Evolutionary conservation across 2,888 invertebrate species (phyloP).

Genomic region (Pinctada fucata): DNA sequence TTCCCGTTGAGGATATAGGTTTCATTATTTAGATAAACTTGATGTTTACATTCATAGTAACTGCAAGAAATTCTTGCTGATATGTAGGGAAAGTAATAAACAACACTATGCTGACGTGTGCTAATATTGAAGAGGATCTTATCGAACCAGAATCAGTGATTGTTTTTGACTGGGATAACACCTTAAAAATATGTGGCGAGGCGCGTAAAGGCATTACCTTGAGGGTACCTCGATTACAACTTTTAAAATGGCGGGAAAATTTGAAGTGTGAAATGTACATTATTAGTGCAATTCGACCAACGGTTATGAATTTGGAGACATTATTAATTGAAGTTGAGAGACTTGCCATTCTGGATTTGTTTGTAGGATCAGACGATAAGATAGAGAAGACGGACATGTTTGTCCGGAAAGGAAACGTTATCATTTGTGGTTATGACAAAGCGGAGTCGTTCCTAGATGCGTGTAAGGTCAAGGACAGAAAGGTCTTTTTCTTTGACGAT

Average conservation of each 20-base stretch:
- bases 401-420: slow-evolving; percentile 48
- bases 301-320: slow-evolving; percentile 51
- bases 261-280: slow-evolving; percentile 47
- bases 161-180: slow-evolving; percentile 60
- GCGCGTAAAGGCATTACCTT: slow-evolving; percentile 32
- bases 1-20: not conserved
- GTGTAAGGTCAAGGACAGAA: not conserved
- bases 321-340: slow-evolving; percentile 51
- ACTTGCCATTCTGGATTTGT: slow-evolving; percentile 46
- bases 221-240: slow-evolving; percentile 38
- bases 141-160: slow-evolving; percentile 12
- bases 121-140: slow-evolving; percentile 5
- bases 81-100: not conserved
- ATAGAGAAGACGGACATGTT: slow-evolving; percentile 35
- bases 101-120: not conserved
- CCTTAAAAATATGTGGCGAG: slow-evolving; percentile 47
- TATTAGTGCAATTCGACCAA: slow-evolving; percentile 56
- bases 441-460: slow-evolving; percentile 53
- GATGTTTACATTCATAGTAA: not conserved
- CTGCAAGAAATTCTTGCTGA: not conserved
- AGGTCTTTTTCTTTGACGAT: slow-evolving; percentile 58
- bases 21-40: not conserved
- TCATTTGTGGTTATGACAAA: slow-evolving; percentile 60
- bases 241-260: slow-evolving; percentile 38
- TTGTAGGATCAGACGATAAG: slow-evolving; percentile 32